phyloP scores from a whole-genome alignment of 2,888 invertebrate species.

The Tetranychus truncatus region DNA sequence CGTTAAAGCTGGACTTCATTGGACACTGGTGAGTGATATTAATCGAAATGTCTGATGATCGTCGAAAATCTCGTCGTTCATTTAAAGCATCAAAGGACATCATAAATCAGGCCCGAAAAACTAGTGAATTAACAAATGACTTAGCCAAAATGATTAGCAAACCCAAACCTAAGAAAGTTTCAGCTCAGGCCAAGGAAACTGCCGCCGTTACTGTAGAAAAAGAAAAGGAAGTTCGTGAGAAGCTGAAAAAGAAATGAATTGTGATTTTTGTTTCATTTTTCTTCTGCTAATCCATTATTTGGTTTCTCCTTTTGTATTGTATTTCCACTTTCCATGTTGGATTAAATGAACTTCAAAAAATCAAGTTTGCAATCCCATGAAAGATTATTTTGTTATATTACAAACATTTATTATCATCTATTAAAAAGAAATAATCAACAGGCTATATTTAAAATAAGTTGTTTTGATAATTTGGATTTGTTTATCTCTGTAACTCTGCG shows the following conservation, averaged over 20 bases:
- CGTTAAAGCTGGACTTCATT: no score
- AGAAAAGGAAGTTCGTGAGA: neutral
- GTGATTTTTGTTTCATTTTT: no score
- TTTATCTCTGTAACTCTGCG: neutral
- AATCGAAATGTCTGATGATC: neutral
- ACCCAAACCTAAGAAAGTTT: neutral
- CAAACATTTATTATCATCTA: no score
- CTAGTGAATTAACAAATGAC: neutral
- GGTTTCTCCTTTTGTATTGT: no score
- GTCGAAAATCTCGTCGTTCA: neutral
- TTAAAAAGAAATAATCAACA: no score
- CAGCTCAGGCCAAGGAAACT: neutral
- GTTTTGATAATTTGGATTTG: neutral
- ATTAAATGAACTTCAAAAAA: no score
- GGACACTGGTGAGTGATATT: no score
- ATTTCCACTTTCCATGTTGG: no score
- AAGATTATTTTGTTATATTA: no score
- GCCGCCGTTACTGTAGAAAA: neutral
- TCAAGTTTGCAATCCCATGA: no score
- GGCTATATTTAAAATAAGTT: no score
- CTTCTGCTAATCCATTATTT: no score
- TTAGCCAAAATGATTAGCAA: neutral
- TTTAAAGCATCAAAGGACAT: neutral
- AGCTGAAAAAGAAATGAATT: neutral
- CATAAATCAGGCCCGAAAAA: neutral